Evolutionary conservation across 1,140 invertebrate genomes (phyloP).

Genomic region (Euura lappo): DNA sequence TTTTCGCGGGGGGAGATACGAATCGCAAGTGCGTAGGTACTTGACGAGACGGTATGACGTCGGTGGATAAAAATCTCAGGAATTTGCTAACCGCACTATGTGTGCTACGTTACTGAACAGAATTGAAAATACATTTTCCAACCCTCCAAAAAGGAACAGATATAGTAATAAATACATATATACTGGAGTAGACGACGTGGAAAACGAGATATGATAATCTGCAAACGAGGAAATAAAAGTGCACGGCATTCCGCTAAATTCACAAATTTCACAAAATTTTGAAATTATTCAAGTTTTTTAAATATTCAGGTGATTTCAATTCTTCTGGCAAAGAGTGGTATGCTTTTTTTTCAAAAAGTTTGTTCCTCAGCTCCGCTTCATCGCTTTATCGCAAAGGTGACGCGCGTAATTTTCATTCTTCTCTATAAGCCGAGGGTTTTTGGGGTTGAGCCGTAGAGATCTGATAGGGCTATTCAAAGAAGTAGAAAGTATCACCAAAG

Average conservation of each 20-base stretch:
- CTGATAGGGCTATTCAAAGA: conserved; percentile 1
- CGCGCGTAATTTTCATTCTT: background rate
- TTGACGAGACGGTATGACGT: background rate
- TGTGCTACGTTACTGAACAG: background rate
- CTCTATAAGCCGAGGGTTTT: background rate
- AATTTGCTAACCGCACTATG: background rate
- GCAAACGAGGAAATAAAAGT: too few relatives aligned
- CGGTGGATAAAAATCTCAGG: background rate
- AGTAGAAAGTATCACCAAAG: conserved; percentile 10
- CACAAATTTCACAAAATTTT: too few relatives aligned
- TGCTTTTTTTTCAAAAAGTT: too few relatives aligned
- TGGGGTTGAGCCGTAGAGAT: background rate
- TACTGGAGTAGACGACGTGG: too few relatives aligned
- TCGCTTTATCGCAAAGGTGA: background rate
- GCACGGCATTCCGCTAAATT: too few relatives aligned
- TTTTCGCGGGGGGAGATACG: background rate
- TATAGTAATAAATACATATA: too few relatives aligned
- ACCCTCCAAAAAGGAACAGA: background rate
- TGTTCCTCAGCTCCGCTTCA: too few relatives aligned
- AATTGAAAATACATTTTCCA: background rate
- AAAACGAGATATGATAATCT: too few relatives aligned
- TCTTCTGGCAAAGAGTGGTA: too few relatives aligned
- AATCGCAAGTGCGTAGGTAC: background rate
- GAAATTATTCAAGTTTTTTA: too few relatives aligned
- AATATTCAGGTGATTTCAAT: too few relatives aligned